Base-by-base conservation (phyloP, 2,797 vertebrate species). In the Tolypeutes matacus region DNA sequence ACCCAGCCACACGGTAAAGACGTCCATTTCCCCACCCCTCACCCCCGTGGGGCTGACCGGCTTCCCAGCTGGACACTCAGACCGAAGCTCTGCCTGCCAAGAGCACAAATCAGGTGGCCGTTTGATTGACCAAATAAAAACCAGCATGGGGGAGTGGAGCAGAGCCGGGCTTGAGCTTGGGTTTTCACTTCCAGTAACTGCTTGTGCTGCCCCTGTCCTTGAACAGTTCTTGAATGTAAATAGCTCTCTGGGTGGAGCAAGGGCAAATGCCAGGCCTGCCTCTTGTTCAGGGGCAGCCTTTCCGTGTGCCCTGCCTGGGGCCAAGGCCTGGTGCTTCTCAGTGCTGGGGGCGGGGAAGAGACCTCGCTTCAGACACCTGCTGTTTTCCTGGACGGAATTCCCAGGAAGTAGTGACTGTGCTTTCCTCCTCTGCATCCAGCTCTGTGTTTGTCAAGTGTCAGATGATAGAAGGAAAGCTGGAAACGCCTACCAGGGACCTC, bases 151-250 rank as follows among this genome's bases (percentile, higher is more conserved):
- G 65, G 95, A 91, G 46, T 58, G 76, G 64, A 91, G 86, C 82
- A 84, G 84, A 90, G 34, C 91, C 20, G 49, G 86, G 65, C 58
- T 86, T 82, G 53, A 81, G 65, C 58, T 85, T 84, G 93, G 89
- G 0, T 11, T 94, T 93, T 91, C 89, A 31, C 91, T 96, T 95
- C 96, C 18, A 0, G 94, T 90, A 96, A 97, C 89, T 92, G 87
- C 93, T 91, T 67, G 65, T 80, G 72, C 86, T 92, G 81, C 88
- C 94, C 75, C 96, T 97, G 96, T 95, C 98, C 98, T 98, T 98
- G 97, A 97, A 87, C 70, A 84, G 76, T 92, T 97, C 96, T 96
- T 93, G 94, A 97, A 96, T 95, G 94, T 80, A 97, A 98, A 97
- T 93, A 97, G 96, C 60, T 49, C 25, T 46, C 60, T 94, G 85